Evolutionary conservation across 2,888 invertebrate genomes (phyloP), one percentile per base, ranked within the genome.

Genomic region (Desoria tigrina): DNA sequence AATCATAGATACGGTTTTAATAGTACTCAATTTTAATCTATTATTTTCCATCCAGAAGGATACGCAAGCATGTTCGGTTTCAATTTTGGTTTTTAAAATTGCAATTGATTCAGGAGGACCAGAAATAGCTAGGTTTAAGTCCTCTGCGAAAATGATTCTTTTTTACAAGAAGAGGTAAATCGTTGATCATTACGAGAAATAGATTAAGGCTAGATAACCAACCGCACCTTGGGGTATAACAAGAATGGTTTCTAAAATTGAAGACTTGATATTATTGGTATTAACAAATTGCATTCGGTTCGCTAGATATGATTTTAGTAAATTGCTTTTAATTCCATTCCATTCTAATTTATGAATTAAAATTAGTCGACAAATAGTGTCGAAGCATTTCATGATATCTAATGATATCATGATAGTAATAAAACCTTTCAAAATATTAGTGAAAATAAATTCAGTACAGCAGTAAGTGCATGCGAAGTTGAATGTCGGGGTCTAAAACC

Each of bases 351-450:
- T 65, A 2, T 7, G 9, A 18, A 26, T n/a, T 18, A 66, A 37
- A 2, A 62, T 42, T 14, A 28, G 23, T 7, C 51, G 7, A 32
- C 51, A 56, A 6, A 58, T 18, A 14, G 42, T 57, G 26, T 66
- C 61, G 56, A 56, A 67, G 2, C 55, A 59, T 24, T 67, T 67
- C n/a, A 14, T 39, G n/a, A 63, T 39, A 21, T 68, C 68, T 26
- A 68, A 9, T 3, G 42, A n/a, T 21, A 61, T 27, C 14, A 54
- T 45, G 6, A 45, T 45, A 11, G 45, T 45, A 9, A 45, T 21
- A 4, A 45, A 45, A 11, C 45, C 45, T 45, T 45, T 45, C 4
- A 11, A 6, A 16, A 45, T 9, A 21, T 45, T 45, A 6, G 4
- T 16, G n/a, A 6, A 21, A 9, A 45, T 6, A 18, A 18, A 11